These are phyloP conservation scores for Champsocephalus esox DNA, from an alignment of 2,797 vertebrate genomes.

Conservation along the genomic window DNA sequence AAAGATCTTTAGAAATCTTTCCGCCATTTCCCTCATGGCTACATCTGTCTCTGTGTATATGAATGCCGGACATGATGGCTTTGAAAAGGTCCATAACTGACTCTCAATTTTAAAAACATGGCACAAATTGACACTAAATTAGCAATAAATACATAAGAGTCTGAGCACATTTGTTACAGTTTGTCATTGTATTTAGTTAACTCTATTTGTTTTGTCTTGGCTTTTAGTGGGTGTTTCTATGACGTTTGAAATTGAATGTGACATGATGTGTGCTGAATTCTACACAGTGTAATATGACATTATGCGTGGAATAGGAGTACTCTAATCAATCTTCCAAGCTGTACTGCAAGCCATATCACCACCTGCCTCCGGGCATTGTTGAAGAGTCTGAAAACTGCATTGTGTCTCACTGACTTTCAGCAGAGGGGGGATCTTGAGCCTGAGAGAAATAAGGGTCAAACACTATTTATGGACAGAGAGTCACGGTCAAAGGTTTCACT, in stretches of 20 bases:
- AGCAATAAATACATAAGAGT: not conserved
- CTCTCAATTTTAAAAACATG: slow-evolving; percentile 20
- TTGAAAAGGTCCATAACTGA: slow-evolving; percentile 23
- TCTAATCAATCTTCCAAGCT: slow-evolving; percentile 45
- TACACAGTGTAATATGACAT: not conserved
- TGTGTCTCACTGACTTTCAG: slow-evolving; percentile 47
- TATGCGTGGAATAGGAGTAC: slow-evolving; percentile 22
- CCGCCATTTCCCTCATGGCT: slow-evolving; percentile 46
- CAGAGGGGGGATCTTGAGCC: slow-evolving; percentile 47
- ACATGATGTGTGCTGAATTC: slow-evolving; percentile 8
- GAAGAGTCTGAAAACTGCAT: slow-evolving; percentile 46
- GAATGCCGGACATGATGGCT: slow-evolving; percentile 27
- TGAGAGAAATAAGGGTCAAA: slow-evolving; percentile 68
- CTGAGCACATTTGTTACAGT: slow-evolving; percentile 6
- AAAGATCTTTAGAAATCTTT: slow-evolving; percentile 55
- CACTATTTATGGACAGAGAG: slow-evolving; percentile 62
- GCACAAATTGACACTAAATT: slow-evolving; percentile 18
- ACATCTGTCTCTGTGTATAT: slow-evolving; percentile 50
- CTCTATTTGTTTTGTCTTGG: not conserved
- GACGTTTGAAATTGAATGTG: not conserved
- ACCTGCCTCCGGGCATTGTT: slow-evolving; percentile 46
- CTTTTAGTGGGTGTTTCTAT: slow-evolving; percentile 1
- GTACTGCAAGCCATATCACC: slow-evolving; percentile 40
- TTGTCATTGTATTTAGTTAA: slow-evolving; percentile 8
- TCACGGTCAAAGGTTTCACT: slow-evolving; percentile 68